These are phyloP conservation scores for Acanthosepion esculentum DNA, from an alignment of 2,888 invertebrate genomes.

Conservation along the genomic window DNA sequence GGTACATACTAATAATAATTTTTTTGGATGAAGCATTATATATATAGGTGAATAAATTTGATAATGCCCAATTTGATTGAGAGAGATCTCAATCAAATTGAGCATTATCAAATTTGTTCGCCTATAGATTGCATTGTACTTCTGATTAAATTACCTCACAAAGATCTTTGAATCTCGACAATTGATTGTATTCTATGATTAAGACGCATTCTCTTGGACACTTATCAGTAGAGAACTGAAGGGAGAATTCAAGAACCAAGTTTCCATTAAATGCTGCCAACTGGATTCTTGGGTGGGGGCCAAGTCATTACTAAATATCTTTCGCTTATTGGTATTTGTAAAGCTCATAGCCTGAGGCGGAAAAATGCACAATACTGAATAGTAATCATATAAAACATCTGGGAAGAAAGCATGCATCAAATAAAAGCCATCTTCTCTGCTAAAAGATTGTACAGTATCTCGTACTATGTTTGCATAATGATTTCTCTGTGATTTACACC, in stretches of 20 bases:
- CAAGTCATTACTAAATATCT: neutral
- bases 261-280: neutral
- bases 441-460: neutral
- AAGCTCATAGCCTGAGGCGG: neutral
- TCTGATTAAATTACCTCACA: neutral
- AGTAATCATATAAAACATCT: neutral
- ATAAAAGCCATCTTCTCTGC: neutral
- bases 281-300: neutral
- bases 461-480: neutral
- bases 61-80: too few species aligned
- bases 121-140: neutral
- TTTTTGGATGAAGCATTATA: neutral
- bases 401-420: neutral
- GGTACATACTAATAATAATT: too few species aligned
- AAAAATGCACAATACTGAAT: neutral
- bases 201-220: neutral
- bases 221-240: neutral
- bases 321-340: neutral
- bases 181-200: neutral
- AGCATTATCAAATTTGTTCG: neutral
- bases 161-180: conserved; percentile 6
- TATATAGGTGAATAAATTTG: neutral
- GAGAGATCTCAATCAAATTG: neutral
- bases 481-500: neutral
- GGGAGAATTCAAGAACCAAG: conserved; percentile 2